These are phyloP conservation scores for Dione juno DNA, from an alignment of 2,888 invertebrate genomes.

Conservation along the genomic window DNA sequence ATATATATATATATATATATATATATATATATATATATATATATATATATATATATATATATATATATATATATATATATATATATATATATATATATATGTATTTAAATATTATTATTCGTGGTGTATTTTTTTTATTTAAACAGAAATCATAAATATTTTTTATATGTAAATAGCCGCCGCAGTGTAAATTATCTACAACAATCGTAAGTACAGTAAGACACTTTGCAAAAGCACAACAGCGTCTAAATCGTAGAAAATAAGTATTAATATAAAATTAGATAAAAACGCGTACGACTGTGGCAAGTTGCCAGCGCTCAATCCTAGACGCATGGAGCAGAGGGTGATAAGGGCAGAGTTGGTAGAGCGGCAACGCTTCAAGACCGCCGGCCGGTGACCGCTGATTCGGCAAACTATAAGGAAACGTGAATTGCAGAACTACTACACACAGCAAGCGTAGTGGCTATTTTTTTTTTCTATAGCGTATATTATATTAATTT, in stretches of 20 bases:
- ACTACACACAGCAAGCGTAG: not conserved
- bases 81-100: no score
- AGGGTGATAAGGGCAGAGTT: constrained; percentile 19
- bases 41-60: no score
- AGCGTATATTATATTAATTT: not conserved
- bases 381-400: constrained; percentile 13
- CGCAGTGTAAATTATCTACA: no score
- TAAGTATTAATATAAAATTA: not conserved
- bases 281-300: not conserved
- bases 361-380: constrained; percentile 5
- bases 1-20: no score
- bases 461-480: not conserved
- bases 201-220: not conserved
- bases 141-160: no score
- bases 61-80: no score
- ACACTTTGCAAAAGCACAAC: not conserved
- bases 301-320: constrained; percentile 7
- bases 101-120: no score
- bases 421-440: constrained; percentile 51
- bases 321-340: not conserved
- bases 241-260: not conserved
- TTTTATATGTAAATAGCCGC: no score
- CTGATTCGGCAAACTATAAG: not conserved
- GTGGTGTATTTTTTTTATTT: no score
- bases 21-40: no score